Base-by-base conservation (phyloP, 2,797 vertebrate species). In the Takifugu ocellatus region DNA sequence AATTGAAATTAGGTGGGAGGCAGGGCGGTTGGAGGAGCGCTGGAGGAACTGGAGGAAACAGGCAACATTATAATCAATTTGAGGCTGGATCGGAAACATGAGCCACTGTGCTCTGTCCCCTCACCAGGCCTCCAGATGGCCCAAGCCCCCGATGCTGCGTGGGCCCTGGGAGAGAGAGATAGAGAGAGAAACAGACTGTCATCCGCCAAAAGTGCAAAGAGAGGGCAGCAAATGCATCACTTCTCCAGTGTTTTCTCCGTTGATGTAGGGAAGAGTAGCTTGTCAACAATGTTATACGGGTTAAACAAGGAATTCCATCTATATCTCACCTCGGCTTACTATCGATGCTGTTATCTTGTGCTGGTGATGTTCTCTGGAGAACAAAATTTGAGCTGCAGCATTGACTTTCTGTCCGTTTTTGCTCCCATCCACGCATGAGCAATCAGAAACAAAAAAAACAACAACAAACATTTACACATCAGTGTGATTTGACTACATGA, bases 21-120 rank as follows among this genome's bases (percentile, higher is more conserved):
- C 21, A 48, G 46, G 10, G 21, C 5, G 49, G 51, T 0, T 49
- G 31, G 12, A 27, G 11, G 52, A 15, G 54, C 51, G 43, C 68
- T 61, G 56, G 65, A 9, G 63, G 69, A 51, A 50, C 66, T 61
- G 83, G 75, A 87, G 85, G 85, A 88, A 89, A 71, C 85, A 86
- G 80, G 84, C 84, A 72, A 88, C 78, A 75, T 67, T 77, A 83
- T 90, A 88, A 90, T 92, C 86, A 88, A 90, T 92, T 89, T 83
- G 85, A 81, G 68, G 55, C 74, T 79, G 73, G 74, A 88, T 88
- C 72, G 78, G 87, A 90, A 88, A 91, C 78, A 85, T 72, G 78
- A 86, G 44, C 4, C 16, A 46, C 44, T 46, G n/a, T 21, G 6
- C 44, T 56, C 12, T 57, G 63, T 77, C 68, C 79, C 72, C 82